phyloP scores from a whole-genome alignment of 2,888 invertebrate species.

The Colostygia pectinataria region DNA sequence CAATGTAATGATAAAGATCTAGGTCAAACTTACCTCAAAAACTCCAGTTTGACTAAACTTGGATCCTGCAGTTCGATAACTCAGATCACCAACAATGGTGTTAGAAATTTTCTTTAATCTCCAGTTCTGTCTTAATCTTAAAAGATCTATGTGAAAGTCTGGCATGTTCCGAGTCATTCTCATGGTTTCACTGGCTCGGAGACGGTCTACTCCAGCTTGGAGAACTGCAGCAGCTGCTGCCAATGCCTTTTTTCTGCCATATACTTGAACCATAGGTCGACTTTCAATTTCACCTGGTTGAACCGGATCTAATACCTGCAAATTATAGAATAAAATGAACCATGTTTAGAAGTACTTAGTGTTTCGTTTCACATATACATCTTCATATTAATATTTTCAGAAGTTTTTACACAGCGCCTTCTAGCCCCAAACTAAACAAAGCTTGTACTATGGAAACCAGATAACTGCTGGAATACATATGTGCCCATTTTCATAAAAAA shows the following conservation, averaged over 20 bases:
- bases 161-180: slow-evolving; percentile 88
- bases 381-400: no score
- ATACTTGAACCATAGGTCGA: slow-evolving; percentile 94
- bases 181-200: slow-evolving; percentile 91
- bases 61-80: slow-evolving; percentile 97
- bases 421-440: no score
- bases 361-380: no score
- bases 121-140: slow-evolving; percentile 96
- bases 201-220: slow-evolving; percentile 92
- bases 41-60: slow-evolving; percentile 82
- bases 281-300: slow-evolving; percentile 92
- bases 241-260: slow-evolving; percentile 96
- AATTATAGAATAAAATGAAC: slow-evolving; percentile 9
- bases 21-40: slow-evolving; percentile 18
- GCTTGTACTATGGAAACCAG: no score
- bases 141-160: slow-evolving; percentile 96
- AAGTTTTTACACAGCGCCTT: no score
- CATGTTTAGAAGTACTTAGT: no score
- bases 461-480: no score
- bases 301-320: slow-evolving; percentile 90
- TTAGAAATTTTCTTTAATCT: slow-evolving; percentile 97
- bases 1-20: not conserved
- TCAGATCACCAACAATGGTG: slow-evolving; percentile 97
- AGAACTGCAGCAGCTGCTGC: slow-evolving; percentile 93
- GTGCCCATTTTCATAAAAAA: no score